A percentile compares a stretch with the other conserved stretches of the same genome.
These are phyloP conservation scores for Spongilla lacustris DNA, from an alignment of 37 sponge, comb jelly and placozoan genomes.

Conservation along the genomic window DNA sequence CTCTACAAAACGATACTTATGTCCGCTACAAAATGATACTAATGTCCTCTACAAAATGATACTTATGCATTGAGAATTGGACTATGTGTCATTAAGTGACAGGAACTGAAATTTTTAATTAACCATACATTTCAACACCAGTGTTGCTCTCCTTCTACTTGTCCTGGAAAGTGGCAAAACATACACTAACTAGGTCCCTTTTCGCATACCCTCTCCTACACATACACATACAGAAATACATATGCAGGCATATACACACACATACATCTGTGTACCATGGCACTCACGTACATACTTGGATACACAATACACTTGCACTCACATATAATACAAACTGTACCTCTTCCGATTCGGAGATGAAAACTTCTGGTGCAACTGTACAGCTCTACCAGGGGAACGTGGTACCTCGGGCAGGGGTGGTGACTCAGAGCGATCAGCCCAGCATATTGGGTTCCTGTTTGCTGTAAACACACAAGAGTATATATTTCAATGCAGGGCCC, in stretches of 20 bases:
- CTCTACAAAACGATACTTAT: no score
- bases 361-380: conserved; percentile 86
- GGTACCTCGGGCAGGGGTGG: conserved; percentile 48
- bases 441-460: conserved; percentile 12
- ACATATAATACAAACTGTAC: background rate
- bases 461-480: background rate
- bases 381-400: conserved; percentile 55
- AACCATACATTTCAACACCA: no score
- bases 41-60: no score
- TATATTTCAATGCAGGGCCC: no score
- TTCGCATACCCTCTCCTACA: no score
- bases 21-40: no score
- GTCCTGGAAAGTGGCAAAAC: no score
- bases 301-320: background rate
- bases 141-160: no score
- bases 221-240: conserved; percentile 12
- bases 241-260: background rate
- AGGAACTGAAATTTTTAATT: no score
- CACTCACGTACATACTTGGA: background rate
- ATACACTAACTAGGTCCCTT: no score
- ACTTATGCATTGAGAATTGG: no score
- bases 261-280: background rate
- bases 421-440: conserved; percentile 76
- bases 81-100: no score
- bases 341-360: conserved; percentile 80